Conservation (phyloP, 2,113 vertebrate species). For the Ariopsis seemanni region DNA sequence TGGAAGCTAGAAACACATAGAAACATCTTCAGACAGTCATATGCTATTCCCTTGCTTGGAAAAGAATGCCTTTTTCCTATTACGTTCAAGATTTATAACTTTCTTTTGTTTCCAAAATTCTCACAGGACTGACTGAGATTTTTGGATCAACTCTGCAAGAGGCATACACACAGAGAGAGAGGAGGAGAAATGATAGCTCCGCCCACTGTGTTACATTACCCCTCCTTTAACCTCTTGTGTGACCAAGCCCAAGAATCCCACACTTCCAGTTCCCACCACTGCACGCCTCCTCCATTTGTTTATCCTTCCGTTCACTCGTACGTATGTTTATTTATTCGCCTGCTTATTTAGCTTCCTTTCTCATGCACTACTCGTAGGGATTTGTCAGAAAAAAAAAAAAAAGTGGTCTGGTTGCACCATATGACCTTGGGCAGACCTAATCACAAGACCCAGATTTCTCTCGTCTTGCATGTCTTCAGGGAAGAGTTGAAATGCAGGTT, state of each 20-base stretch:
- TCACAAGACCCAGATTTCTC: constrained; percentile 2
- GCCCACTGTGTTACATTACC: constrained; percentile 61
- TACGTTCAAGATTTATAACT: constrained; percentile 1
- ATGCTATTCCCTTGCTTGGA: not conserved
- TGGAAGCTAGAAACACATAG: not conserved
- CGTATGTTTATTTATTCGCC: constrained; percentile 51
- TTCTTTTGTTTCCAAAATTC: constrained; percentile 12
- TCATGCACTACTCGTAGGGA: constrained; percentile 56
- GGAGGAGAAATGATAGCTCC: constrained; percentile 39
- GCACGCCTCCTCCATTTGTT: constrained; percentile 67
- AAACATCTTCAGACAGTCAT: not conserved
- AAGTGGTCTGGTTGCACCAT: constrained; percentile 49
- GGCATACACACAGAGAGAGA: not conserved
- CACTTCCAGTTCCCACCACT: constrained; percentile 71
- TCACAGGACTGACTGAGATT: constrained; percentile 3
- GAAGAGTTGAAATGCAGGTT: constrained; percentile 45
- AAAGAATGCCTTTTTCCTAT: not conserved
- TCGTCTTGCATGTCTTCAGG: not conserved
- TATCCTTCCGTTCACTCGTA: constrained; percentile 58
- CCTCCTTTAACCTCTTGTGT: constrained; percentile 59
- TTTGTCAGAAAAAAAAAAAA: constrained; percentile 24
- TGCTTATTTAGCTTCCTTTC: constrained; percentile 60
- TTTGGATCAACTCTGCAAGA: not conserved
- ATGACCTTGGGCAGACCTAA: constrained; percentile 12
- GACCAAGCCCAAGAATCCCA: constrained; percentile 57